These are phyloP conservation scores for Thalassarche chlororhynchos DNA, from an alignment of 2,113 vertebrate species.

Conservation along the genomic window DNA sequence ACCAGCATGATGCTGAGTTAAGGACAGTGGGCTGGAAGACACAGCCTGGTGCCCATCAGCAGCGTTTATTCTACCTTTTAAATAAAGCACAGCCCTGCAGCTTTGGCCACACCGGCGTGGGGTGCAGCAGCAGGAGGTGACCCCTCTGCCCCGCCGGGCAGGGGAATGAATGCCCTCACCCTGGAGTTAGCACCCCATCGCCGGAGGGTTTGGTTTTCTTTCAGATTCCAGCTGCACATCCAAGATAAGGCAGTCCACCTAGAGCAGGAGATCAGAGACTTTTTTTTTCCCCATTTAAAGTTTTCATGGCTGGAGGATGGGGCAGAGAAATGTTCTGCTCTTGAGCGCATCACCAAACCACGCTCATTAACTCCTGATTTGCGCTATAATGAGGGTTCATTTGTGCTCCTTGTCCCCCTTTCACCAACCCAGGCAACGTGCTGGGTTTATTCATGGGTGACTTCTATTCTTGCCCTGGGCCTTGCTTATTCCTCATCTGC, in stretches of 20 bases:
- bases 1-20: background rate
- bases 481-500: background rate
- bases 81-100: background rate
- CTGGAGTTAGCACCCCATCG: background rate
- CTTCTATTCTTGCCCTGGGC: background rate
- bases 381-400: background rate
- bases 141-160: background rate
- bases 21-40: rapidly evolving
- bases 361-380: background rate
- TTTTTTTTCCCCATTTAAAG: background rate
- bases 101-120: rapidly evolving
- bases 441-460: rapidly evolving
- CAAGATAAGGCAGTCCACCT: background rate
- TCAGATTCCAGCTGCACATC: background rate
- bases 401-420: background rate
- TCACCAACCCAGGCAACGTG: background rate
- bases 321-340: background rate
- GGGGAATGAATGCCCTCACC: background rate
- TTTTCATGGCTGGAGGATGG: background rate
- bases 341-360: background rate
- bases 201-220: background rate
- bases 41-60: background rate
- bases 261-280: background rate
- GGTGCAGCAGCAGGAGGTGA: background rate
- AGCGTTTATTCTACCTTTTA: background rate